These are phyloP conservation scores for Troglohyphantes excavatus DNA, from an alignment of 2,888 invertebrate genomes.

Conservation along the genomic window DNA sequence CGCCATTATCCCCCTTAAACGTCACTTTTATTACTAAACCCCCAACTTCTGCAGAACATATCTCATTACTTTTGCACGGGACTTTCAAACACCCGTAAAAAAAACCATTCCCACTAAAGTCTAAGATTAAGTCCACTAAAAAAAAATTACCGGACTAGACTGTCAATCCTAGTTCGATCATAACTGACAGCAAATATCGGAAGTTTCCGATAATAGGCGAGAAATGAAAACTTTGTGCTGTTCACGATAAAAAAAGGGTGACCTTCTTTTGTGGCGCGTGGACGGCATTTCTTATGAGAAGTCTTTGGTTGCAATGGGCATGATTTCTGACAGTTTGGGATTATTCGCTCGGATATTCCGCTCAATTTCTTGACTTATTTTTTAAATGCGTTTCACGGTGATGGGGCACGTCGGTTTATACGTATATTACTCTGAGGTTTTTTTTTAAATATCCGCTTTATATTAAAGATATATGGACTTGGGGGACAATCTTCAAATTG, in stretches of 20 bases:
- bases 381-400: too few species aligned
- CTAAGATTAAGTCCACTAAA: not conserved
- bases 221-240: slow-evolving; percentile 49
- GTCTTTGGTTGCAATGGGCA: slow-evolving; percentile 33
- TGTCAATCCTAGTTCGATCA: slow-evolving; percentile 65
- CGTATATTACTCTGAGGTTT: too few species aligned
- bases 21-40: not conserved
- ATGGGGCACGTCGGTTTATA: too few species aligned
- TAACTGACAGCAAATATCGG: slow-evolving; percentile 72
- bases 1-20: not conserved
- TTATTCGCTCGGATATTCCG: not conserved
- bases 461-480: too few species aligned
- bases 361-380: too few species aligned
- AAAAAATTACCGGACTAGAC: slow-evolving; percentile 23
- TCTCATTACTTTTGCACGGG: slow-evolving; percentile 43
- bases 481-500: too few species aligned
- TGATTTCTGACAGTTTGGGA: slow-evolving; percentile 61
- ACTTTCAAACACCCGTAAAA: not conserved
- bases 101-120: slow-evolving; percentile 15
- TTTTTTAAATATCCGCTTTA: too few species aligned
- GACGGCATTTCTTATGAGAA: slow-evolving; percentile 58
- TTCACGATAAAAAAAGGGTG: slow-evolving; percentile 27
- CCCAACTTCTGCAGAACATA: not conserved
- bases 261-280: slow-evolving; percentile 53
- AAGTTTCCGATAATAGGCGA: slow-evolving; percentile 48